A percentile compares a stretch with the other conserved stretches of the same genome.
Conservation (phyloP, 35 echinoderm and acorn worm genomes). For the Acanthaster planci region DNA sequence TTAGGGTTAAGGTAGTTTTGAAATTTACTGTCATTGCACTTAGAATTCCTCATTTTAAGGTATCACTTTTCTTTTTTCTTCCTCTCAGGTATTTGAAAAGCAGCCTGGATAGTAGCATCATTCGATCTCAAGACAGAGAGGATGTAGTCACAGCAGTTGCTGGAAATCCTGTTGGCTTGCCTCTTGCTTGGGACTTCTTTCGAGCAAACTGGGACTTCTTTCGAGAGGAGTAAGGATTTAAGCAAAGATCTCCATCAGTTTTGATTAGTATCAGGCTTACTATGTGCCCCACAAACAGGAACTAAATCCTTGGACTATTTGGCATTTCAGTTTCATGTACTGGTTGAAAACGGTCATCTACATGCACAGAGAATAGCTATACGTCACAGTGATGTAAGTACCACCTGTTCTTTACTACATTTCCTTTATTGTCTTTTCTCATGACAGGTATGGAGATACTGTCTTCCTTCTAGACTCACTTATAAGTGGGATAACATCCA, state of each 20-base stretch:
- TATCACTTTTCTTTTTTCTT: neutral
- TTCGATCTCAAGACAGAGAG: constrained; percentile 56
- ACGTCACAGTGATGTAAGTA: neutral
- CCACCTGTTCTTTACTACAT: neutral
- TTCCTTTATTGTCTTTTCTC: constrained; percentile 1
- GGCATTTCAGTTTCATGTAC: neutral
- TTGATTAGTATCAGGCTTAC: too few relatives aligned
- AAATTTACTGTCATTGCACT: neutral
- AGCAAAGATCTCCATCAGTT: neutral
- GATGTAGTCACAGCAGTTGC: constrained; percentile 63
- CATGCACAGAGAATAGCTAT: too few relatives aligned
- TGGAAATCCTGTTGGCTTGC: constrained; percentile 65
- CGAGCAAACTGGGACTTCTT: constrained; percentile 90
- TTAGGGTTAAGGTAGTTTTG: neutral
- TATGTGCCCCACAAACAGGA: too few relatives aligned
- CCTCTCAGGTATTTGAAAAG: constrained; percentile 1
- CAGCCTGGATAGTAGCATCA: neutral
- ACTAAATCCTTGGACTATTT: too few relatives aligned
- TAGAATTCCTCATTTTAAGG: neutral
- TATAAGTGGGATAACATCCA: constrained; percentile 43
- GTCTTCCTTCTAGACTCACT: constrained; percentile 36
- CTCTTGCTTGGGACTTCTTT: constrained; percentile 97
- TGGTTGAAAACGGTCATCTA: neutral
- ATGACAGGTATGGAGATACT: constrained; percentile 61
- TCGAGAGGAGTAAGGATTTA: neutral